Percentiles rank a stretch among this genome's conserved stretches.
Evolutionary conservation across 2,888 invertebrate species (phyloP).

Genomic region (Shargacucullia verbasci): DNA sequence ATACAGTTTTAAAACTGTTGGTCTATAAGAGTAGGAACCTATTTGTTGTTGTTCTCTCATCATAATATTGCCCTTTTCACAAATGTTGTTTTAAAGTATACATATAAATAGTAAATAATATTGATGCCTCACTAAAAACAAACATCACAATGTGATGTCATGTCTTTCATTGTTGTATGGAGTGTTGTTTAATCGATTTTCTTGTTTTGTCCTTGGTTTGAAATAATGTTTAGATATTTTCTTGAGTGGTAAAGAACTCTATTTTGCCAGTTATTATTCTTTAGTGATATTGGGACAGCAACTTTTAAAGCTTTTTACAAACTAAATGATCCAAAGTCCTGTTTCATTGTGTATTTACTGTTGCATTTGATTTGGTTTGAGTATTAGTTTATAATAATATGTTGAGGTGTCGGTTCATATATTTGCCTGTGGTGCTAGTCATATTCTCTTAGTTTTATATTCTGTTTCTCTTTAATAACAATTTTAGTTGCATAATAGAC

Average conservation of each 20-base stretch:
- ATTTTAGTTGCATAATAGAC: conserved; percentile 28
- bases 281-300: conserved; percentile 9
- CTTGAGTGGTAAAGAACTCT: background rate
- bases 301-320: conserved; percentile 6
- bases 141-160: conserved; percentile 5
- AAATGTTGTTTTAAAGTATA: conserved; percentile 26
- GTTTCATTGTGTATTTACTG: conserved; percentile 43
- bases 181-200: conserved; percentile 35
- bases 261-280: conserved; percentile 3
- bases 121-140: conserved; percentile 16
- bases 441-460: conserved; percentile 53
- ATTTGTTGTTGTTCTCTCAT: conserved; percentile 31
- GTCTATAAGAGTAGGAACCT: conserved; percentile 27
- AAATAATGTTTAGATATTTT: conserved; percentile 27
- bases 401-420: conserved; percentile 32
- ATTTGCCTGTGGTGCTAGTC: conserved; percentile 72
- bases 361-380: conserved; percentile 59
- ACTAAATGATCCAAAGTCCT: conserved; percentile 2
- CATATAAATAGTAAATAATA: conserved; percentile 14
- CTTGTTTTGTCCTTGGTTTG: conserved; percentile 33
- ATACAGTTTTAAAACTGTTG: conserved; percentile 59
- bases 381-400: conserved; percentile 22
- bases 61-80: conserved; percentile 41
- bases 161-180: conserved; percentile 33
- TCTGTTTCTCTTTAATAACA: conserved; percentile 22